Conservation (phyloP, 2,888 invertebrate genomes). For the Aelia acuminata region DNA sequence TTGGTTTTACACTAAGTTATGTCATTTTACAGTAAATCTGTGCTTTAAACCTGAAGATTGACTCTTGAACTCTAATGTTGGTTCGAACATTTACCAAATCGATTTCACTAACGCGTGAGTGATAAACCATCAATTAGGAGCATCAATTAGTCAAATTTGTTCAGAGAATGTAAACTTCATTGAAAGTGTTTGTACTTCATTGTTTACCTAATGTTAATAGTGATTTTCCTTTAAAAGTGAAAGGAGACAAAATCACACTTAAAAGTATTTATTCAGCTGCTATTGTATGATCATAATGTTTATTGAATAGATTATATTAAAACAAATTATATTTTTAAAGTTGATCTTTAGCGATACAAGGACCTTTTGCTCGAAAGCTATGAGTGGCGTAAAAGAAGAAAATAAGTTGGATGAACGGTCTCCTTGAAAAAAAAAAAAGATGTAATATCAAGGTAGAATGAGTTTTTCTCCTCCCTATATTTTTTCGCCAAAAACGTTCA, state of each 20-base stretch:
- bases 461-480: too few species aligned
- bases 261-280: neutral
- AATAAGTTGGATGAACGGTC: too few species aligned
- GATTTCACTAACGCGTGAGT: neutral
- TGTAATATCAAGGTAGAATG: too few species aligned
- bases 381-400: too few species aligned
- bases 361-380: too few species aligned
- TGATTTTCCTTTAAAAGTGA: neutral
- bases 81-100: neutral
- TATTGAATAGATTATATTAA: too few species aligned
- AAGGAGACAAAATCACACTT: neutral
- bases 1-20: too few species aligned
- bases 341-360: too few species aligned
- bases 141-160: neutral
- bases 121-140: neutral
- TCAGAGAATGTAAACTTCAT: neutral
- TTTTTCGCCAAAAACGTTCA: too few species aligned
- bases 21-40: neutral
- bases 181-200: neutral
- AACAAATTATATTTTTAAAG: too few species aligned
- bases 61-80: neutral
- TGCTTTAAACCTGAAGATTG: neutral
- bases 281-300: too few species aligned
- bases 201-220: neutral
- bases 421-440: too few species aligned